Conservation (phyloP, 2,888 invertebrate species). For the Mesochorus sp. region DNA sequence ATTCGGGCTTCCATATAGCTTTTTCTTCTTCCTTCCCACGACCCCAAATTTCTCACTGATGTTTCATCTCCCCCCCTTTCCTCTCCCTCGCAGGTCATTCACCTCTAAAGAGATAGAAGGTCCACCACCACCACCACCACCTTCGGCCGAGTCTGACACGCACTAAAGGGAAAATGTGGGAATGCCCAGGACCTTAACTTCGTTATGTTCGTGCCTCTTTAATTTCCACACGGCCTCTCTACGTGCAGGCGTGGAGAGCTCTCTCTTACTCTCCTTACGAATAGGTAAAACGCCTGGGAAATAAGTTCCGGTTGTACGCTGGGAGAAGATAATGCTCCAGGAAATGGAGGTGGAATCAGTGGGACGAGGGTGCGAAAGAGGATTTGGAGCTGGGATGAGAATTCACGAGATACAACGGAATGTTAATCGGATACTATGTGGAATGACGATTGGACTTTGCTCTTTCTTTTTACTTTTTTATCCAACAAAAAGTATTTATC, state of each 20-base stretch:
- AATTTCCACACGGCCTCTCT: constrained; percentile 67
- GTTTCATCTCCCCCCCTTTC: constrained; percentile 3
- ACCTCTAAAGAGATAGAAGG: neutral
- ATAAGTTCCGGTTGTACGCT: neutral
- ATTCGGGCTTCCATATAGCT: constrained; percentile 23
- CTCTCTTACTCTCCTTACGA: too few relatives aligned
- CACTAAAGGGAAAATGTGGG: constrained; percentile 70
- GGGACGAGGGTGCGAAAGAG: constrained; percentile 12
- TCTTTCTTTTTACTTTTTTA: too few relatives aligned
- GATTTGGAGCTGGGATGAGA: constrained; percentile 6
- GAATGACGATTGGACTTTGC: too few relatives aligned
- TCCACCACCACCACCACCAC: constrained; percentile 12
- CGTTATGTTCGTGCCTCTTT: constrained; percentile 71
- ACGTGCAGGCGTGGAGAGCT: too few relatives aligned
- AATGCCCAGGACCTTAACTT: constrained; percentile 72
- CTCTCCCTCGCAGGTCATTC: neutral
- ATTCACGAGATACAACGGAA: constrained; percentile 32
- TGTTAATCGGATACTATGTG: constrained; percentile 31
- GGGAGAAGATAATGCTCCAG: constrained; percentile 6
- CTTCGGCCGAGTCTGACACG: constrained; percentile 35
- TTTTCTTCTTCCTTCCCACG: constrained; percentile 17
- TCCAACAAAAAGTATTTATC: too few relatives aligned
- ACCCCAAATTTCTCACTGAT: constrained; percentile 15
- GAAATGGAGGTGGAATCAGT: constrained; percentile 20
- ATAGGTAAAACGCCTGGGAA: neutral